These are phyloP conservation scores for Drosophila prosaltans DNA, from an alignment of 1,140 invertebrate species.

Conservation along the genomic window DNA sequence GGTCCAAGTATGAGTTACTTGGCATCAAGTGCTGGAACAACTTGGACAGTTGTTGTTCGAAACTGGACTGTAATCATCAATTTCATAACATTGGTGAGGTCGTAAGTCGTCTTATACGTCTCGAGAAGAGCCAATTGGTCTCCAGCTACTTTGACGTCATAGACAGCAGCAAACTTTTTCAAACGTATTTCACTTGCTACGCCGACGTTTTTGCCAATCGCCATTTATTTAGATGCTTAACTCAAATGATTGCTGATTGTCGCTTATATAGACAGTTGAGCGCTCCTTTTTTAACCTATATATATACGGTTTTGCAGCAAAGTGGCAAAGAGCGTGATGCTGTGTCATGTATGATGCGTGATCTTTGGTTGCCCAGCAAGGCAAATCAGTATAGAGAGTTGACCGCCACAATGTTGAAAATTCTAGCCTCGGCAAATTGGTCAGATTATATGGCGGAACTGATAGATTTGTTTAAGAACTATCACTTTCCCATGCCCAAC, in stretches of 20 bases:
- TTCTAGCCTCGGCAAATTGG: slow-evolving; percentile 46
- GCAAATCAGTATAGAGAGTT: slow-evolving; percentile 7
- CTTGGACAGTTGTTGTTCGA: slow-evolving; percentile 28
- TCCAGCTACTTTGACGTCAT: slow-evolving; percentile 10
- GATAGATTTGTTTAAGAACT: background rate
- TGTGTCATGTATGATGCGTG: slow-evolving; percentile 29
- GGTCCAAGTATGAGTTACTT: slow-evolving; percentile 18
- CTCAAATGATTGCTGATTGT: slow-evolving; percentile 46
- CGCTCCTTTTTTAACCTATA: background rate
- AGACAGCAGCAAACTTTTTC: background rate
- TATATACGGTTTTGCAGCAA: slow-evolving; percentile 21
- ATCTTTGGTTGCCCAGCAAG: slow-evolving; percentile 43
- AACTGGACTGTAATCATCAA: slow-evolving; percentile 38
- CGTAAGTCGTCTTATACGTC: slow-evolving; percentile 3
- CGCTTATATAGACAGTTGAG: slow-evolving; percentile 22
- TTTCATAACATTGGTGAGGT: slow-evolving; percentile 26
- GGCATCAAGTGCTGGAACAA: slow-evolving; percentile 44
- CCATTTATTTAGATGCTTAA: slow-evolving; percentile 15
- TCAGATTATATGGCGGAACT: slow-evolving; percentile 32
- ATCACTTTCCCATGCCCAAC: slow-evolving; percentile 29
- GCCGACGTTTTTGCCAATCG: slow-evolving; percentile 38
- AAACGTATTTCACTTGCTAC: slow-evolving; percentile 3
- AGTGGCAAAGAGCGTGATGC: slow-evolving; percentile 16
- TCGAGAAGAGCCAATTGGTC: slow-evolving; percentile 14
- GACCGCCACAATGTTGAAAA: background rate